phyloP scores from a whole-genome alignment of 2,888 invertebrate species.

The Melikaiella ostensackeni region DNA sequence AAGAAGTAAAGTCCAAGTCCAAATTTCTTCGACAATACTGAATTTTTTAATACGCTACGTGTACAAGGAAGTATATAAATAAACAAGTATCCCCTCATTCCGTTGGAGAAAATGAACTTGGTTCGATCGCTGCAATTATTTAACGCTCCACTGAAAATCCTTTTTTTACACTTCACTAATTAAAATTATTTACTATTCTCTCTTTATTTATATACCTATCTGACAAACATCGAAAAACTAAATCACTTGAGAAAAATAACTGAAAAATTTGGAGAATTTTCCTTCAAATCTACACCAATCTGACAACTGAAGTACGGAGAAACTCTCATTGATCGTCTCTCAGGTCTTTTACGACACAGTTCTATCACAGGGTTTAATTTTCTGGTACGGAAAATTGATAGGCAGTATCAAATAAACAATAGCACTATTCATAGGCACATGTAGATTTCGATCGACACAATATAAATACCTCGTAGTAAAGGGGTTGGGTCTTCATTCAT shows the following conservation, averaged over 20 bases:
- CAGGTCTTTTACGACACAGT: neutral
- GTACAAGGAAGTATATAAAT: constrained; percentile 42
- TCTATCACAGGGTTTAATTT: neutral
- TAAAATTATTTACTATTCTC: neutral
- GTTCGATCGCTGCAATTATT: neutral
- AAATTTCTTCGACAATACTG: constrained; percentile 41
- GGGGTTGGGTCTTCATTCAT: constrained; percentile 95
- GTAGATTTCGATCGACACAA: neutral
- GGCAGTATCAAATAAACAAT: constrained; percentile 42
- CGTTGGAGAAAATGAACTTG: neutral
- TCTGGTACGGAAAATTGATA: neutral
- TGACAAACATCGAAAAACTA: neutral
- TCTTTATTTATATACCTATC: neutral
- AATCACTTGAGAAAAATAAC: neutral
- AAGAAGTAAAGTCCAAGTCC: neutral
- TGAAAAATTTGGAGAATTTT: neutral
- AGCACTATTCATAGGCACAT: neutral
- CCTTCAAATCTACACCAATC: neutral
- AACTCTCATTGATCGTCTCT: neutral
- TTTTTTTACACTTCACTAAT: neutral
- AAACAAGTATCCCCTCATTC: constrained; percentile 2
- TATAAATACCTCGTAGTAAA: constrained; percentile 87
- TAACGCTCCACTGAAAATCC: constrained; percentile 1
- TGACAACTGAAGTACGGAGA: neutral
- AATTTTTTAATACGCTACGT: constrained; percentile 38